phyloP scores from a whole-genome alignment of 2,797 vertebrate species.

The Lithobates sylvaticus region DNA sequence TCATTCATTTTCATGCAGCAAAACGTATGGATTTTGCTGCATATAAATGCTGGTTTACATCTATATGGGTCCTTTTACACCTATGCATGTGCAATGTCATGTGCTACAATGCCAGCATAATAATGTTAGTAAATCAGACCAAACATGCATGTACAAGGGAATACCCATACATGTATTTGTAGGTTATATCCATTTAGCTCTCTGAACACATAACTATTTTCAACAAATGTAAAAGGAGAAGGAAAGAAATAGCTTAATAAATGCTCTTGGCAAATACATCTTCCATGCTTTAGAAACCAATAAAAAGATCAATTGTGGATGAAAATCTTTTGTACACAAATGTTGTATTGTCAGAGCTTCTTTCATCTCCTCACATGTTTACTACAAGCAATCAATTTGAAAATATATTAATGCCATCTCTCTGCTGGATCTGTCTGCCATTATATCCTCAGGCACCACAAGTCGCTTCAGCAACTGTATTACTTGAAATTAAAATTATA shows the following conservation, averaged over 20 bases:
- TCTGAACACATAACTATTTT: neutral
- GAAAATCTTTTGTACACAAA: neutral
- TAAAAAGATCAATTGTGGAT: constrained; percentile 1
- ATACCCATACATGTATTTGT: neutral
- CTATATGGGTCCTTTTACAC: no score
- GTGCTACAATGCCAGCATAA: no score
- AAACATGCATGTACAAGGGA: no score
- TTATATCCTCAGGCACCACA: constrained; percentile 35
- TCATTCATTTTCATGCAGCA: no score
- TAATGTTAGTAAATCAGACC: no score
- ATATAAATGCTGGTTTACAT: no score
- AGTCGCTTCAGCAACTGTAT: constrained; percentile 8
- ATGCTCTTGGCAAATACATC: neutral
- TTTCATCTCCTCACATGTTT: constrained; percentile 18
- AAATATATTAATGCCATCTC: constrained; percentile 36
- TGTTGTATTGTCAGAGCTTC: constrained; percentile 8
- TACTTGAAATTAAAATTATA: constrained; percentile 17
- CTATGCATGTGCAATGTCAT: no score
- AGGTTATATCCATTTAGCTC: neutral
- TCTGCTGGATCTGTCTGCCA: constrained; percentile 33
- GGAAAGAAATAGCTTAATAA: neutral
- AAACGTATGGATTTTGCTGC: no score
- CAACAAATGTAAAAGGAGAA: neutral
- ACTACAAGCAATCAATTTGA: constrained; percentile 23
- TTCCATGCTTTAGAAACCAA: neutral